A percentile compares a stretch with the other conserved stretches of the same genome.
Conservation (phyloP, 2,113 vertebrate species). For the Brachirus orientalis region DNA sequence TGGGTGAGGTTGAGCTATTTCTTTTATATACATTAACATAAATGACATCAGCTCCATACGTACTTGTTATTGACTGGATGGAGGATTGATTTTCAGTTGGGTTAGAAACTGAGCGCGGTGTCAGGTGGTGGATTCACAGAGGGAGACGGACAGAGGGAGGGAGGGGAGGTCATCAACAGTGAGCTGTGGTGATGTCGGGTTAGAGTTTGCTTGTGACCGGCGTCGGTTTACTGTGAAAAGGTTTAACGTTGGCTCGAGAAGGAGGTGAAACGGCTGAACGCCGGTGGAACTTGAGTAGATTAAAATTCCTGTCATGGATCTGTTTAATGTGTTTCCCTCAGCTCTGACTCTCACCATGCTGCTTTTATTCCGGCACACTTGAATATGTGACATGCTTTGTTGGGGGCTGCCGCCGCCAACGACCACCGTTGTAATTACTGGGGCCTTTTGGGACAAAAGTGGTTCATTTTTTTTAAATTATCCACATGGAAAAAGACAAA, state of each 20-base stretch:
- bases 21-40: no score
- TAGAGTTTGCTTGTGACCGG: slow-evolving; percentile 78
- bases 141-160: no score
- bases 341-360: not conserved
- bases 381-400: slow-evolving; percentile 15
- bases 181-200: slow-evolving; percentile 70
- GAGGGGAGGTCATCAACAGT: not conserved
- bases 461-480: slow-evolving; percentile 12
- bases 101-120: no score
- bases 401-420: no score
- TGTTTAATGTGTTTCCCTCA: slow-evolving; percentile 66
- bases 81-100: no score
- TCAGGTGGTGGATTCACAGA: no score
- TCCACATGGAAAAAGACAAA: slow-evolving; percentile 17
- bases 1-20: no score
- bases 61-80: no score
- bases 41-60: no score
- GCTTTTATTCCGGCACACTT: slow-evolving; percentile 30
- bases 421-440: not conserved
- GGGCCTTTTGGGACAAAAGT: not conserved
- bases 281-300: slow-evolving; percentile 67
- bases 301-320: slow-evolving; percentile 79
- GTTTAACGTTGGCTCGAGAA: slow-evolving; percentile 78
- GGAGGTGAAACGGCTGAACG: slow-evolving; percentile 63
- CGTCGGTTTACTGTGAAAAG: slow-evolving; percentile 75